These are phyloP conservation scores for Epizoanthus stellaris DNA, from an alignment of 92 coral and sea anemone genomes.

Conservation along the genomic window DNA sequence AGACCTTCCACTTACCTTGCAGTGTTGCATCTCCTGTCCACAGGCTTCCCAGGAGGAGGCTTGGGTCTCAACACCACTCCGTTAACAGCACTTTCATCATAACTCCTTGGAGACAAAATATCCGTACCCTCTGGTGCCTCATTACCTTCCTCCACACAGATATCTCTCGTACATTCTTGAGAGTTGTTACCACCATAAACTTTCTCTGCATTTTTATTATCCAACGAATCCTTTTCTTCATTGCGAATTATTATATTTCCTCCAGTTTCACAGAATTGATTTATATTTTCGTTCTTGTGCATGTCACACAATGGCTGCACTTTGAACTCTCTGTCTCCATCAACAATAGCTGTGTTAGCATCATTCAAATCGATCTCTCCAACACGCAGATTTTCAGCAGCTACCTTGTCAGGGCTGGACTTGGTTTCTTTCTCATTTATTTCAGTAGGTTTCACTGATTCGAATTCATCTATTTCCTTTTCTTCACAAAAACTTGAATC, in stretches of 20 bases:
- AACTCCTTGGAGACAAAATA: constrained; percentile 17
- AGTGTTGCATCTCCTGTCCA: constrained; percentile 78
- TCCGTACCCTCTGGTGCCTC: constrained; percentile 13
- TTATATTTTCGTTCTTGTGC: constrained; percentile 1
- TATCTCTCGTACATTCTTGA: background rate
- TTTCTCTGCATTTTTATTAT: background rate
- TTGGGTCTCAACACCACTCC: constrained; percentile 72
- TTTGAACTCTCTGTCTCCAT: background rate
- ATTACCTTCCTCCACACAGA: background rate
- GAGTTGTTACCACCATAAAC: background rate
- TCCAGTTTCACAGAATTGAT: constrained; percentile 9
- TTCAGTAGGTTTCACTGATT: background rate
- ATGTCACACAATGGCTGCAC: background rate
- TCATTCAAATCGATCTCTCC: background rate
- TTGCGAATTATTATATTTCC: background rate
- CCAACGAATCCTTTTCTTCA: background rate
- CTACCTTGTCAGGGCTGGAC: constrained; percentile 21
- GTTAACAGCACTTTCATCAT: constrained; percentile 39
- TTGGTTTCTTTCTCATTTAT: constrained; percentile 12
- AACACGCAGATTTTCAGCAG: constrained; percentile 13
- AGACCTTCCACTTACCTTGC: constrained; percentile 54
- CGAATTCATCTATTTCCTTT: constrained; percentile 8
- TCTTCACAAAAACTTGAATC: constrained; percentile 3
- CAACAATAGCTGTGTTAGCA: background rate
- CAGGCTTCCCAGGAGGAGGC: constrained; percentile 90